A percentile compares a stretch with the other conserved stretches of the same genome.
Conservation (phyloP, 2,888 invertebrate genomes). For the Yponomeuta evonymella region DNA sequence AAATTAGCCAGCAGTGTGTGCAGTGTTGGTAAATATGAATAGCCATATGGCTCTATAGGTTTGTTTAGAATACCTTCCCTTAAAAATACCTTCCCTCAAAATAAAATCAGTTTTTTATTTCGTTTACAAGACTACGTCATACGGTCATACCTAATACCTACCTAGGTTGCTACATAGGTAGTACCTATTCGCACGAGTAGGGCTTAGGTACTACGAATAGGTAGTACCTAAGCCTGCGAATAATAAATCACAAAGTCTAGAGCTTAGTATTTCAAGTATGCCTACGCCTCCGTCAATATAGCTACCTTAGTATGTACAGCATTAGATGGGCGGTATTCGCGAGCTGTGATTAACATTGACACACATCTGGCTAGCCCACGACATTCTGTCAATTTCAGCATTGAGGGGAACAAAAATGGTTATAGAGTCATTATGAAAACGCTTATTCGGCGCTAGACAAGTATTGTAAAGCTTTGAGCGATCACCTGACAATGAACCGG, state of each 20-base stretch:
- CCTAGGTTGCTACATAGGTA: too few species aligned
- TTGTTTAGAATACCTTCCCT: too few species aligned
- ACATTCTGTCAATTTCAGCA: constrained; percentile 48
- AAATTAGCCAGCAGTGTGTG: neutral
- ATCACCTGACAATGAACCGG: constrained; percentile 6
- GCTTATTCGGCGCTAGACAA: constrained; percentile 4
- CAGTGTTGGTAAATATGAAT: neutral
- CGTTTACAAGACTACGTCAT: too few species aligned
- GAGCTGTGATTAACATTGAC: constrained; percentile 61
- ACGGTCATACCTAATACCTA: too few species aligned
- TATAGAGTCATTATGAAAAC: constrained; percentile 6
- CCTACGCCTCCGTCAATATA: constrained; percentile 35
- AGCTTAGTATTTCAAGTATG: constrained; percentile 34
- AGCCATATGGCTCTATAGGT: neutral
- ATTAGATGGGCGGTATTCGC: constrained; percentile 44
- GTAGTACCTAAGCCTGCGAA: constrained; percentile 22
- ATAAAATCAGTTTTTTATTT: too few species aligned
- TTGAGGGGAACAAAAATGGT: constrained; percentile 28
- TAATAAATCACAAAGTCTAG: constrained; percentile 37
- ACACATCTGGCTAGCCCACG: constrained; percentile 49
- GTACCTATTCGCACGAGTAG: too few species aligned
- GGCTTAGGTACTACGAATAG: too few species aligned
- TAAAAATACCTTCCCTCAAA: too few species aligned
- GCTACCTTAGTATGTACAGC: constrained; percentile 41
- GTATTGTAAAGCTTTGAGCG: constrained; percentile 7